Conservation (phyloP, 2,797 vertebrate genomes). For the Spinibarbus caldwelli region DNA sequence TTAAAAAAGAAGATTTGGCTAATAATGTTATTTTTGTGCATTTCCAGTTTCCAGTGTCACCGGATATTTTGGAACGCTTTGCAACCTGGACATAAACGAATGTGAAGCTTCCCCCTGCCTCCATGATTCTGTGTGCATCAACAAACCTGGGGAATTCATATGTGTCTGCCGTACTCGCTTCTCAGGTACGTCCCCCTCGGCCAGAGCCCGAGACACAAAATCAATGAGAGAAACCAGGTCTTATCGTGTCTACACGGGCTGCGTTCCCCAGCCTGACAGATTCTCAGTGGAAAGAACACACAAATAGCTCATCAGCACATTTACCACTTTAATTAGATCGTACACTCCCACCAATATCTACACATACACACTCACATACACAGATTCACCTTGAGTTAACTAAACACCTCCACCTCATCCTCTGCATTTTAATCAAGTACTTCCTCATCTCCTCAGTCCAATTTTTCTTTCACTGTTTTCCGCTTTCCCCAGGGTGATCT, state of each 20-base stretch:
- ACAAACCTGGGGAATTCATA: conserved; percentile 76
- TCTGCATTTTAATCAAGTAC: conserved; percentile 4
- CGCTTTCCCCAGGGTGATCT: conserved; percentile 39
- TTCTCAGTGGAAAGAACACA: conserved; percentile 44
- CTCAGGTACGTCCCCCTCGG: conserved; percentile 77
- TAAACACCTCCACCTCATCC: conserved; percentile 9
- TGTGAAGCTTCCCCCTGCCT: conserved; percentile 84
- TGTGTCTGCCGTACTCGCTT: conserved; percentile 82
- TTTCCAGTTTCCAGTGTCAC: conserved; percentile 78
- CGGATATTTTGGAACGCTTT: conserved; percentile 80
- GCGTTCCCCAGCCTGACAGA: conserved; percentile 20
- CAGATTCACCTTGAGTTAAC: conserved; percentile 35
- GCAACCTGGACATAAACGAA: conserved; percentile 85
- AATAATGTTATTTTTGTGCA: conserved; percentile 41
- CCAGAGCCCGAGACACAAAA: conserved; percentile 67
- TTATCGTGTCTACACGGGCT: conserved; percentile 62
- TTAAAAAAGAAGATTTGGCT: neutral
- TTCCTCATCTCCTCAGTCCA: neutral
- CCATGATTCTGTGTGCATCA: conserved; percentile 82
- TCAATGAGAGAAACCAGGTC: conserved; percentile 75
- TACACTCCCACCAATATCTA: conserved; percentile 18
- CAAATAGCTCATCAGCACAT: conserved; percentile 42
- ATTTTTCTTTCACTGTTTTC: conserved; percentile 53
- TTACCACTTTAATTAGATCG: conserved; percentile 36
- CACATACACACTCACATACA: conserved; percentile 31